Evolutionary conservation across 2,113 vertebrate species (phyloP), one percentile per base, ranked within the genome.

Genomic region (Hemichromis elongatus): DNA sequence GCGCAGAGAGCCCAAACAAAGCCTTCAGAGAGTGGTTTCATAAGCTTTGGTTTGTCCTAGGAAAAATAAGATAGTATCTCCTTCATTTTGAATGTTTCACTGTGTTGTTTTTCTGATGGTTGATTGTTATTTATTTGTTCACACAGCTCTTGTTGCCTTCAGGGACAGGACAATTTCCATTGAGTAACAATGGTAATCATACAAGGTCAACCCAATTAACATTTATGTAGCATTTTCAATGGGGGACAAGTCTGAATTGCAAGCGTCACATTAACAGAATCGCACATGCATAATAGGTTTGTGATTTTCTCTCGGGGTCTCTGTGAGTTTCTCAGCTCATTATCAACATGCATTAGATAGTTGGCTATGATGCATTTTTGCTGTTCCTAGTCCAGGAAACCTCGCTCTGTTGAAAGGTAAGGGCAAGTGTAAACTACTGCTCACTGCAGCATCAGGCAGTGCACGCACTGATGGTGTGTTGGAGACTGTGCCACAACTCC

Each of bases 1-100:
- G 79, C 45, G 78, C 86, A 80, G 52, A 28, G 86, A 90, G 82
- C 56, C 87, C 84, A 87, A 92, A 90, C 87, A 88, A 90, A 90
- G 77, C 70, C 40, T 68, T 89, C 88, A 82, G 57, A 86, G n/a
- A 78, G 86, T 2, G 86, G 90, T 91, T 90, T 88, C 75, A 90
- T 35, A 82, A 89, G 79, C 54, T 8, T 80, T 2, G 87, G 83
- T 88, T 86, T 81, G 77, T 85, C 61, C 35, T 7, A 77, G 53
- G 83, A 68, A 61, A 85, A 84, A 73, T 50, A 87, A 63, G 77
- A 90, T 42, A 24, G 89, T 37, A 78, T 53, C 82, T 84, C 2
- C 21, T 85, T 61, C 42, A 40, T 47, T 82, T 52, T 87, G 59
- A 90, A 75, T 84, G 68, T 77, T 90, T 87, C 86, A 87, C 24